phyloP scores from a whole-genome alignment of 2,797 vertebrate species.

The Lagodon rhomboides region DNA sequence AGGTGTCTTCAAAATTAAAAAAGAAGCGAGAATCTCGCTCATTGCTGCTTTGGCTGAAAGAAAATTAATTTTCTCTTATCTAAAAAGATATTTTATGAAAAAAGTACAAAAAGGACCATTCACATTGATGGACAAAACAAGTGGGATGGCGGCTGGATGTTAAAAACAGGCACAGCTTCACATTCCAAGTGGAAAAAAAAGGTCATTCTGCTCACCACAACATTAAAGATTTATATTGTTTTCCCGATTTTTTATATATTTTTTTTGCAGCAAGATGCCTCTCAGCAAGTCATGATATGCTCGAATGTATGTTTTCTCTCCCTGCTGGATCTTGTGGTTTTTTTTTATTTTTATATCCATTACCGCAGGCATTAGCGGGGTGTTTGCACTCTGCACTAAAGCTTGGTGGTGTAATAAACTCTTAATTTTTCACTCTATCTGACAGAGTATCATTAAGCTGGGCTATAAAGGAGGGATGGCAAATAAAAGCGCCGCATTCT shows the following conservation, averaged over 20 bases:
- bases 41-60: background rate
- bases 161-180: constrained; percentile 23
- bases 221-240: constrained; percentile 73
- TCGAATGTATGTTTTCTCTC: constrained; percentile 67
- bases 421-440: constrained; percentile 76
- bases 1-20: background rate
- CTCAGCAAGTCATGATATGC: constrained; percentile 63
- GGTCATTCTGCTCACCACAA: constrained; percentile 41
- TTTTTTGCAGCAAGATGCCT: constrained; percentile 57
- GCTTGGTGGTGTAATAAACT: constrained; percentile 75
- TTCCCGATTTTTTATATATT: constrained; percentile 56
- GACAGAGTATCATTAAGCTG: constrained; percentile 81
- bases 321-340: constrained; percentile 65
- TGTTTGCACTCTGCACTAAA: constrained; percentile 77
- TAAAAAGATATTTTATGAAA: background rate
- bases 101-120: constrained; percentile 6
- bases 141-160: background rate
- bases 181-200: constrained; percentile 47
- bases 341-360: constrained; percentile 71
- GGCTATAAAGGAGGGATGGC: constrained; percentile 75
- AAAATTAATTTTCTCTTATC: constrained; percentile 4
- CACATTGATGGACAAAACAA: constrained; percentile 5
- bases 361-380: constrained; percentile 75
- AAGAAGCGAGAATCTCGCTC: no score
- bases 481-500: constrained; percentile 75